Base-by-base conservation (phyloP, 2,797 vertebrate genomes). In the Synaphobranchus kaupii region DNA sequence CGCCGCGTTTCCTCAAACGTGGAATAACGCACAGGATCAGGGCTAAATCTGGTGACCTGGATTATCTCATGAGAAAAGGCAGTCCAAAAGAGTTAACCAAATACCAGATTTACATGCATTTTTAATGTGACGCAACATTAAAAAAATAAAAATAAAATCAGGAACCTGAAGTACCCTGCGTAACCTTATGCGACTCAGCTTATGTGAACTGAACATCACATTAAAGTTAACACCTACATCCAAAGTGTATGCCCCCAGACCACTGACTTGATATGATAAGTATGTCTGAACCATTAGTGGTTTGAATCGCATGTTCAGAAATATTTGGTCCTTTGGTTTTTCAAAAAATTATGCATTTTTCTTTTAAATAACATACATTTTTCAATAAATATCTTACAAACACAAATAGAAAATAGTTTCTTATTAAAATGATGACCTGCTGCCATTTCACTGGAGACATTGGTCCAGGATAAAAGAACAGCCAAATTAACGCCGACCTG, bases 401-500 rank as follows among this genome's bases (percentile, higher is more conserved):
- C 1, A 12, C 31, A 12, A 39, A 76, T 10, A 0, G 5, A 76
- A 39, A 76, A 34, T 4, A 4, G 31, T 34, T 76, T 39, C 31
- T 76, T 4, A 76, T 34, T 4, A 10, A 34, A 44, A 50, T 10
- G 1, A 66, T 85, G 20, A 34, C 1, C 10, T 34, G 12, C 17
- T 22, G 34, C 20, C 20, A 54, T 78, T 86, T 56, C 34, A 78
- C 54, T 83, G 50, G 4, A 86, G 52, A 56, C 31, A 52, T n/a
- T 28, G 68, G 31, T 22, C 34, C 1, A 15, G 25, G 20, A 50
- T 54, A 73, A 52, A 25, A 58, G 47, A 52, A 86, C 47, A 84
- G 84, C 76, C 31, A 80, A 78, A 58, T 39, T 86, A 89, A 87
- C 85, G 91, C 93, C 86, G 97, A 97, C 97, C 97, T 97, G 95